These are phyloP conservation scores for Drosophila sulfurigaster DNA, from an alignment of 1,140 invertebrate genomes.

Conservation along the genomic window DNA sequence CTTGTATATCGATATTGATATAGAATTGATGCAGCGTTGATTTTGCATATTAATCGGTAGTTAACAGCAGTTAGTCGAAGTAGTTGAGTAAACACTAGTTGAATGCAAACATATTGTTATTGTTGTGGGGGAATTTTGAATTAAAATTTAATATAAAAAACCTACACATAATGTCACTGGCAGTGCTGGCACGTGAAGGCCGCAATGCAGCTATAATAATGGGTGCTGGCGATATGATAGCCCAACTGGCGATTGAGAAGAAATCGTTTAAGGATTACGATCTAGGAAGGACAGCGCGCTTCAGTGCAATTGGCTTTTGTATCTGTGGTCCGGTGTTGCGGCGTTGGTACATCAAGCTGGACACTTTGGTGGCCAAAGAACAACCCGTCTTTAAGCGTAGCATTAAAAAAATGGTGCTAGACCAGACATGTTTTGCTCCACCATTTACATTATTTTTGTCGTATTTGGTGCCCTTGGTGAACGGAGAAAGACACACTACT, in stretches of 20 bases:
- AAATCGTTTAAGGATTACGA: constrained; percentile 64
- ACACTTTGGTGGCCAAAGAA: constrained; percentile 85
- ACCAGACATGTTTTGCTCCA: constrained; percentile 90
- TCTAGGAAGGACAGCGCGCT: constrained; percentile 75
- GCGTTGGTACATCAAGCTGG: constrained; percentile 90
- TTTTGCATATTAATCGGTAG: too few species aligned
- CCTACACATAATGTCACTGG: constrained; percentile 1
- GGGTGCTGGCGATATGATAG: constrained; percentile 84
- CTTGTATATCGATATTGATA: not conserved
- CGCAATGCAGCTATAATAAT: constrained; percentile 84
- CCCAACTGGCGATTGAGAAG: constrained; percentile 84
- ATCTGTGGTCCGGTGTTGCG: constrained; percentile 88
- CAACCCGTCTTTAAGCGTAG: constrained; percentile 37
- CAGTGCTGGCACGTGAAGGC: constrained; percentile 53
- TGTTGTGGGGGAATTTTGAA: too few species aligned
- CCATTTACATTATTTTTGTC: constrained; percentile 88
- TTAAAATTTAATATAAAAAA: too few species aligned
- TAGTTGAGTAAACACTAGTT: too few species aligned
- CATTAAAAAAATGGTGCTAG: constrained; percentile 86
- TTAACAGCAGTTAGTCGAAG: too few species aligned
- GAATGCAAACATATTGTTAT: too few species aligned
- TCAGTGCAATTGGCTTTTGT: constrained; percentile 77
- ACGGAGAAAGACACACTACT: constrained; percentile 86
- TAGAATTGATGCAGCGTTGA: too few species aligned
- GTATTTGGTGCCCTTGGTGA: constrained; percentile 86